Base-by-base conservation (phyloP, 1,140 invertebrate species). In the Drosophila azteca region DNA sequence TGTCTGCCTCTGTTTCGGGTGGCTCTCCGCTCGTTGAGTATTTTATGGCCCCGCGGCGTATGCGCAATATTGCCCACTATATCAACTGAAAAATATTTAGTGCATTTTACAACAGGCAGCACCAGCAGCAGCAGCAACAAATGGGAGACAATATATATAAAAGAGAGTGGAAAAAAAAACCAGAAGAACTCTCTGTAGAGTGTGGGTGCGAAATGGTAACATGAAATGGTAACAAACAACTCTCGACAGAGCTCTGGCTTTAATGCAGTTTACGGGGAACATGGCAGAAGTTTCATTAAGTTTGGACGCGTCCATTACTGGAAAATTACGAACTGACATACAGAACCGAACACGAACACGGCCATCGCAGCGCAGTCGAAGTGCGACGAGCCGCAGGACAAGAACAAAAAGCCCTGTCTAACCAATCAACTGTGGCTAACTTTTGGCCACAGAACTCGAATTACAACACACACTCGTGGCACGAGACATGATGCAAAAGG, bases 361-460 rank as follows among this genome's bases (percentile, higher is more conserved):
- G 11, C 8, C 29, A 31, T 8, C 7, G 8, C 3, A 11, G 4
- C 35, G 17, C 60, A 65, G 24, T 63, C 66, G 61, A 70, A 83
- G 58, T 67, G 64, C 44, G 51, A 45, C 24, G 53, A 44, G 52
- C 20, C 29, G 53, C 46, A 55, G 31, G 31, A 17, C 55, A 61
- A 46, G 51, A 70, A 53, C 50, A 55, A 65, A 60, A 74, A 66
- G 63, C 55, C 67, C 63, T 71, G 69, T 84, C 67, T 60, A 87
- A 88, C 83, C 84, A 88, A 87, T 87, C 82, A 87, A 87, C 66
- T 87, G 82, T 87, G 82, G 82, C 83, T 82, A 87, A 87, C 83
- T 88, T 77, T 76, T 87, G 83, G 71, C 82, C 82, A 88, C 82
- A 88, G 57, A 83, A 83, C 83, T 88, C 71, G 82, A 88, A 88